Base-by-base conservation (phyloP, 2,113 vertebrate genomes). In the Hippocampus mohnikei region DNA sequence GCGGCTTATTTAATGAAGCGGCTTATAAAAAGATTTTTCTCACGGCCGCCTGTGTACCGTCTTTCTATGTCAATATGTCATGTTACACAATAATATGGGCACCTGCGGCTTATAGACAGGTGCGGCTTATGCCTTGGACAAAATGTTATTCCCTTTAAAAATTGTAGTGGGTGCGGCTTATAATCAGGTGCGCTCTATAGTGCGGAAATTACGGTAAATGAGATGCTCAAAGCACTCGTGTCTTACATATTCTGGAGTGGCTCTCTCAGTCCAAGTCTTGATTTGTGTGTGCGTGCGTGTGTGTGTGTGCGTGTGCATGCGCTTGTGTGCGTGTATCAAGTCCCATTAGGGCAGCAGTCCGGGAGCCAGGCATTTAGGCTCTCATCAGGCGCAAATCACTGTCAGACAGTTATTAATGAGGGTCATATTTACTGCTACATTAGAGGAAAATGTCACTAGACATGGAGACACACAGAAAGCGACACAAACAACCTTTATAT, bases 401-500 rank as follows among this genome's bases (percentile, higher is more conserved):
- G 83, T 98, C 95, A 96, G 86, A 84, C 87, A 88, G 87, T 84
- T 82, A 91, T 93, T 95, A 95, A 97, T 95, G 94, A 95, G 93
- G 90, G 90, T 83, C 85, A 92, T 92, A 93, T 94, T 94, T 94
- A 88, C 92, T 91, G 93, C 90, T 93, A 91, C 91, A 94, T 96
- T 96, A 95, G 93, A 91, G 91, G 94, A 95, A 50, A 96, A 95
- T 96, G 94, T 95, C 94, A 95, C 92, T 94, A 94, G 92, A 12
- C 77, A 69, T 25, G 40, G 75, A 75, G 52, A 25, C 66, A 75
- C 33, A 73, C 69, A 70, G 37, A 76, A 67, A 67, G 53, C 44
- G 55, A 69, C 63, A 73, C 23, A 48, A 25, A 72, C 62, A 37
- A 12, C 59, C 59, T 56, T 60, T 60, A 33, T 33, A 60, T 16